Percentiles rank a stretch among this genome's conserved stretches.
phyloP scores from a whole-genome alignment of 2,113 vertebrate species.

The Centrocercus urophasianus region DNA sequence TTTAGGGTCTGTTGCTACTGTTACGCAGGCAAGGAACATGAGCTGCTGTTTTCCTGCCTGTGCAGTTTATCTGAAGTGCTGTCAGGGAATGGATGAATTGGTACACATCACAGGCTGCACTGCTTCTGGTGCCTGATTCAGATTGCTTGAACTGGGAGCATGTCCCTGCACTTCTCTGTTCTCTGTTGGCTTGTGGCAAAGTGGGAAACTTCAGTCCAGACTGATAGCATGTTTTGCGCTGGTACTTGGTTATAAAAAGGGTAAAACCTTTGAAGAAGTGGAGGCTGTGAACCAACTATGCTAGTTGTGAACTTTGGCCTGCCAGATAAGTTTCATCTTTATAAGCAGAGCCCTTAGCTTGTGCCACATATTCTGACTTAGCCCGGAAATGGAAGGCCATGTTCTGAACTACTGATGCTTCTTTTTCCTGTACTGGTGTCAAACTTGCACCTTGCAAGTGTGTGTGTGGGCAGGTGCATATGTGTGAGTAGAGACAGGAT shows the following conservation, averaged over 20 bases:
- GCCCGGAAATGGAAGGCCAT: background rate
- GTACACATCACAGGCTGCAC: fast-evolving
- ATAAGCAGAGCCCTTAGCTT: background rate
- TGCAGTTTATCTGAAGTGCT: background rate
- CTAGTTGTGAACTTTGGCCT: background rate
- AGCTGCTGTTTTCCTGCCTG: background rate
- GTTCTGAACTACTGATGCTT: background rate
- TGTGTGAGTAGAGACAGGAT: background rate
- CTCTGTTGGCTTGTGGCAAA: background rate
- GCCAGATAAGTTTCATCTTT: background rate
- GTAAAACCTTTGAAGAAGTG: background rate
- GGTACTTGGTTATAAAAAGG: background rate
- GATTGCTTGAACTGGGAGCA: background rate
- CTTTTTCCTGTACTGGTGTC: background rate
- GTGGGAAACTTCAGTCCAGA: background rate
- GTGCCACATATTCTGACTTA: background rate
- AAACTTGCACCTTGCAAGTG: background rate
- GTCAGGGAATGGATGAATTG: background rate
- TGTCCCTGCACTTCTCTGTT: background rate
- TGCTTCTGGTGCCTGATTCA: background rate
- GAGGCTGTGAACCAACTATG: background rate
- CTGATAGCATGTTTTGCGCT: background rate
- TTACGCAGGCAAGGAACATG: fast-evolving
- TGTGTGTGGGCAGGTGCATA: fast-evolving
- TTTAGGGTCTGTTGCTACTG: background rate